Conservation (phyloP, 2,113 vertebrate species). For the Channa maculata region DNA sequence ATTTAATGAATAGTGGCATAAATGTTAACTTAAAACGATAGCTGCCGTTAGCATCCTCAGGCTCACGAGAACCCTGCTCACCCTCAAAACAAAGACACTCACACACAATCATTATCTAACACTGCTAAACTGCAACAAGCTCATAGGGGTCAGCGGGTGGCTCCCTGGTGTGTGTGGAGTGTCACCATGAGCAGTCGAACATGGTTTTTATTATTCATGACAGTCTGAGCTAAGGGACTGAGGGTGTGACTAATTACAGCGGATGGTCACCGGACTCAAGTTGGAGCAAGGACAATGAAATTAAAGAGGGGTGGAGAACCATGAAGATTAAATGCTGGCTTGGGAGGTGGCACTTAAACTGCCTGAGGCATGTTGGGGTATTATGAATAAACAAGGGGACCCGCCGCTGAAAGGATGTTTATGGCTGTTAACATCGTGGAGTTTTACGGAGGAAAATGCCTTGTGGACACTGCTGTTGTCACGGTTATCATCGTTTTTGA, state of each 20-base stretch:
- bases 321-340: not conserved
- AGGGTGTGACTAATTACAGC: slow-evolving; percentile 7
- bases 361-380: slow-evolving; percentile 44
- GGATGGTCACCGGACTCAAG: slow-evolving; percentile 2
- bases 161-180: slow-evolving; percentile 13
- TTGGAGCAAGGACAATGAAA: slow-evolving; percentile 4
- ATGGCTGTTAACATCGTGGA: not conserved
- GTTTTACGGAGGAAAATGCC: not conserved
- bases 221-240: slow-evolving; percentile 26
- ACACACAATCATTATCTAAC: slow-evolving; percentile 1
- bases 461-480: not conserved
- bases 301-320: not conserved
- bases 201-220: slow-evolving; percentile 50
- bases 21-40: not conserved
- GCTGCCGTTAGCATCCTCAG: not conserved
- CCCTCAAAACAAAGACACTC: not conserved
- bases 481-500: not conserved
- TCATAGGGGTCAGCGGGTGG: slow-evolving; percentile 17
- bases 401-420: slow-evolving; percentile 3
- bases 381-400: slow-evolving; percentile 36
- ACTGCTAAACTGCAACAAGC: slow-evolving; percentile 11
- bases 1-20: not conserved
- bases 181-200: slow-evolving; percentile 23
- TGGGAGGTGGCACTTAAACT: slow-evolving; percentile 15
- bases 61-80: not conserved